A percentile compares a stretch with the other conserved stretches of the same genome.
phyloP scores from a whole-genome alignment of 1,140 invertebrate genomes.

The Kradibia gibbosae region DNA sequence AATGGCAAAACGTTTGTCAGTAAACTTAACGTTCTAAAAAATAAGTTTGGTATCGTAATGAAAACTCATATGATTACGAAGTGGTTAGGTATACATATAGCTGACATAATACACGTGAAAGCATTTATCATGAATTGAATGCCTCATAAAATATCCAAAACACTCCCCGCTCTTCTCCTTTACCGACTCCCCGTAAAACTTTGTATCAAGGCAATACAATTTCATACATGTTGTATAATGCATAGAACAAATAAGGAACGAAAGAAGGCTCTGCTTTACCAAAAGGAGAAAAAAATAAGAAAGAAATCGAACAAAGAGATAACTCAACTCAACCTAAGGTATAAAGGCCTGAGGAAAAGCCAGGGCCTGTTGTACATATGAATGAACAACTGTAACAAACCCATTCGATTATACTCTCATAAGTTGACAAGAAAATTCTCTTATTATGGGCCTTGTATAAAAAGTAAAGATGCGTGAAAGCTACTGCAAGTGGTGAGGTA shows the following conservation, averaged over 20 bases:
- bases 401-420: too few relatives aligned
- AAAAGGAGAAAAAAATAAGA: conserved; percentile 20
- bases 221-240: conserved; percentile 40
- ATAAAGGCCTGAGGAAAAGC: background rate
- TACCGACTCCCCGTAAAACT: conserved; percentile 40
- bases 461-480: too few relatives aligned
- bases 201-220: conserved; percentile 49
- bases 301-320: background rate
- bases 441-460: too few relatives aligned
- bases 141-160: conserved; percentile 34
- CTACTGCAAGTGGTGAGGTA: too few relatives aligned
- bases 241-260: background rate
- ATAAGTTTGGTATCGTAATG: conserved; percentile 27
- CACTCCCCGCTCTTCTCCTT: background rate
- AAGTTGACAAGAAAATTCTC: too few relatives aligned
- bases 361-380: too few relatives aligned
- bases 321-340: conserved; percentile 24
- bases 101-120: conserved; percentile 27
- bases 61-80: conserved; percentile 29
- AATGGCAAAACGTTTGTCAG: conserved; percentile 27
- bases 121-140: conserved; percentile 45
- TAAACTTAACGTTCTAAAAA: conserved; percentile 39
- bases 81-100: conserved; percentile 32
- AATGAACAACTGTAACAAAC: too few relatives aligned
- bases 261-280: conserved; percentile 11